phyloP scores from a whole-genome alignment of 2,797 vertebrate species.

The Myoxocephalus aenaeus region DNA sequence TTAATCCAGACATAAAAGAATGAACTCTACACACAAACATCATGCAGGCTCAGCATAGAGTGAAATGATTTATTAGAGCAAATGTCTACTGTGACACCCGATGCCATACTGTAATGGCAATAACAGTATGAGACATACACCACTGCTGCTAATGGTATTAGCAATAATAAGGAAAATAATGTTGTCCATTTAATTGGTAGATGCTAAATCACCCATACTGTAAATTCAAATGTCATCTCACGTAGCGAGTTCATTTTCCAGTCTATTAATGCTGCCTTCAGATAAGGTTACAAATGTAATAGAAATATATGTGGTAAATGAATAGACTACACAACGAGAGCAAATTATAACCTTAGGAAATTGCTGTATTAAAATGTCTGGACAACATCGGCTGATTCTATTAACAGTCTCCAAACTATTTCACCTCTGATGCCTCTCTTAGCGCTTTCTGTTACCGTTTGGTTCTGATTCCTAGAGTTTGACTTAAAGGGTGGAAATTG shows the following conservation, averaged over 20 bases:
- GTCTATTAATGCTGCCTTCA: conserved; percentile 51
- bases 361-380: conserved; percentile 46
- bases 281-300: conserved; percentile 48
- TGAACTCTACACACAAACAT: background rate
- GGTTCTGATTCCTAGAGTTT: conserved; percentile 23
- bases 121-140: background rate
- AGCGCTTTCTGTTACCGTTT: conserved; percentile 26
- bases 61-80: background rate
- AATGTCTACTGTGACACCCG: background rate
- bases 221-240: conserved; percentile 41
- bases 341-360: conserved; percentile 53
- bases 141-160: background rate
- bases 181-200: conserved; percentile 26
- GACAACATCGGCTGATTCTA: conserved; percentile 51
- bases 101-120: background rate
- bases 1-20: background rate
- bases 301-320: conserved; percentile 34
- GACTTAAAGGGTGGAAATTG: conserved; percentile 36
- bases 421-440: conserved; percentile 32
- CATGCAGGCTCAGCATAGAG: background rate
- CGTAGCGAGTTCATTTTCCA: conserved; percentile 48
- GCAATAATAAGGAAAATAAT: conserved; percentile 13
- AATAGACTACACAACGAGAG: conserved; percentile 33
- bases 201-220: conserved; percentile 3
- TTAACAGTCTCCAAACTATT: conserved; percentile 40